These are phyloP conservation scores for Stenichneumon culpator DNA, from an alignment of 2,888 invertebrate genomes.

Conservation along the genomic window DNA sequence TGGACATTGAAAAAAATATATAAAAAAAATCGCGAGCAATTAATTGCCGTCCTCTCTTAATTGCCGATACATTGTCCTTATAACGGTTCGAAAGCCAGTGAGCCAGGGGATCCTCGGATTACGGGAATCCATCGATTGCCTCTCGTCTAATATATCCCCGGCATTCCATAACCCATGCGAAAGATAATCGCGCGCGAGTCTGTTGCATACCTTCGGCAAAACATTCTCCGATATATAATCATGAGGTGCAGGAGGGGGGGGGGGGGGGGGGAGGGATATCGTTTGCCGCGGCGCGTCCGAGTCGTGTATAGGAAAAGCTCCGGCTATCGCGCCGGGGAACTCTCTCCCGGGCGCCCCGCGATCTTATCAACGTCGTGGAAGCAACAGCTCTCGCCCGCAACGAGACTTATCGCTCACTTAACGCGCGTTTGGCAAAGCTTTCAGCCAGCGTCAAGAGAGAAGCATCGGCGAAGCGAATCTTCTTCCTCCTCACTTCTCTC, in stretches of 20 bases:
- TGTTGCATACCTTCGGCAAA: conserved; percentile 13
- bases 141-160: conserved; percentile 26
- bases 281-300: background rate
- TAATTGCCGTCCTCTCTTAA: background rate
- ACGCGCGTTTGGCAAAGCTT: conserved; percentile 54
- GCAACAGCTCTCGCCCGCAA: conserved; percentile 37
- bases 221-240: conserved; percentile 38
- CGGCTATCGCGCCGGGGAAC: conserved; percentile 42
- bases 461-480: conserved; percentile 25
- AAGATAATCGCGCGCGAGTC: conserved; percentile 3
- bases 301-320: conserved; percentile 32
- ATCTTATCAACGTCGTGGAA: conserved; percentile 51
- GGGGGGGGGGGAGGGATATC: background rate
- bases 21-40: background rate
- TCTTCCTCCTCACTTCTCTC: conserved; percentile 41
- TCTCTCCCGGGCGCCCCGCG: conserved; percentile 34
- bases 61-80: background rate
- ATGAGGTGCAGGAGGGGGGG: background rate
- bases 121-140: conserved; percentile 24
- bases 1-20: background rate
- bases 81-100: background rate
- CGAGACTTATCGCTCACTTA: conserved; percentile 59
- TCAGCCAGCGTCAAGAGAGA: conserved; percentile 29
- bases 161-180: conserved; percentile 11
- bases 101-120: conserved; percentile 10